Conservation (phyloP, 2,797 vertebrate genomes). For the Helostoma temminkii region DNA sequence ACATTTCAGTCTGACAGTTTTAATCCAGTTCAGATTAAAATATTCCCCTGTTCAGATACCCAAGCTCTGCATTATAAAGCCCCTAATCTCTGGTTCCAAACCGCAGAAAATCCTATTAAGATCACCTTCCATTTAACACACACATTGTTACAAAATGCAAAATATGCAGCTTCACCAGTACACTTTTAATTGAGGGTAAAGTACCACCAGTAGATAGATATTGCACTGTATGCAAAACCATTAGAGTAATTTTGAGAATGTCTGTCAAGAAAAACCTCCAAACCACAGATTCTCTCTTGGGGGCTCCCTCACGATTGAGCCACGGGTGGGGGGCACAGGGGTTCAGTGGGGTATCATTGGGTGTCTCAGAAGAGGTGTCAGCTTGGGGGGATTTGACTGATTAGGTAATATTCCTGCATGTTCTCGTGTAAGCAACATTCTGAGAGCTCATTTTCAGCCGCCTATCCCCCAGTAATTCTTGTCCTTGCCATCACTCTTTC, state of each 20-base stretch:
- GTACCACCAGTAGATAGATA: conserved; percentile 72
- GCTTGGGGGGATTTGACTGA: conserved; percentile 88
- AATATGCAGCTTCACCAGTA: conserved; percentile 82
- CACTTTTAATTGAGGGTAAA: conserved; percentile 87
- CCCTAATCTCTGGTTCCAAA: conserved; percentile 88
- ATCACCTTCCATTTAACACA: conserved; percentile 87
- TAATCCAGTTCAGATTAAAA: conserved; percentile 87
- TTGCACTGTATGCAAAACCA: conserved; percentile 81
- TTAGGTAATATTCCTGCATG: conserved; percentile 87
- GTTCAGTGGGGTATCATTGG: conserved; percentile 73
- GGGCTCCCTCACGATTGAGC: conserved; percentile 82
- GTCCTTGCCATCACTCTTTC: conserved; percentile 68
- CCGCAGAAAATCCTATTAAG: conserved; percentile 88
- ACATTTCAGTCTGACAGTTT: conserved; percentile 69
- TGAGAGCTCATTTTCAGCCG: conserved; percentile 80
- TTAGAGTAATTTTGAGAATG: conserved; percentile 78
- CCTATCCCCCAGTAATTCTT: conserved; percentile 80
- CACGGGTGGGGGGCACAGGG: conserved; percentile 70
- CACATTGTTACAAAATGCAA: conserved; percentile 86
- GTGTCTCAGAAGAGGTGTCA: conserved; percentile 83
- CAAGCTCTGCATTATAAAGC: conserved; percentile 81
- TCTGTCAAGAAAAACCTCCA: conserved; percentile 81
- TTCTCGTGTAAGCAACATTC: conserved; percentile 88
- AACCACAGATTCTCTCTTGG: conserved; percentile 78
- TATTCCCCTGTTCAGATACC: conserved; percentile 78